These are phyloP conservation scores for Hemibagrus wyckioides DNA, from an alignment of 2,113 vertebrate species.

Conservation along the genomic window DNA sequence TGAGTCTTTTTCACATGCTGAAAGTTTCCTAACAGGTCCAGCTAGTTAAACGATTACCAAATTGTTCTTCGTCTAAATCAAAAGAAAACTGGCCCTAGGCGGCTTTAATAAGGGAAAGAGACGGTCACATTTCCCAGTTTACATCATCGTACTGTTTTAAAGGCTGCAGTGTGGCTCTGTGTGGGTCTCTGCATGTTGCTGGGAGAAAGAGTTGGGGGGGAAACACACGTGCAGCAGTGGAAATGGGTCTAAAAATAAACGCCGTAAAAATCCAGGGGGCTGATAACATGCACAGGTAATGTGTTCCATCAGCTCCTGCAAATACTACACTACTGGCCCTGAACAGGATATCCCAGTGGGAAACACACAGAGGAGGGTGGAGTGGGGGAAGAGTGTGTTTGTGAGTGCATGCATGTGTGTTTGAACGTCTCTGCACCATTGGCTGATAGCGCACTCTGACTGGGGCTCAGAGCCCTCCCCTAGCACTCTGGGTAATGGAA, in stretches of 20 bases:
- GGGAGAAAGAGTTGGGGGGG: slow-evolving; percentile 17
- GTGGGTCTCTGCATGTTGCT: slow-evolving; percentile 17
- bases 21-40: not conserved
- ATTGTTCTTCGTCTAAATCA: not conserved
- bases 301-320: slow-evolving; percentile 60
- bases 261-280: slow-evolving; percentile 53
- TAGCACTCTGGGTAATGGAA: slow-evolving; percentile 80
- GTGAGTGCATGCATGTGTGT: slow-evolving; percentile 40
- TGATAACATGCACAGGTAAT: slow-evolving; percentile 69
- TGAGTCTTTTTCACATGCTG: not conserved
- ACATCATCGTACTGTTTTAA: not conserved
- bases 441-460: slow-evolving; percentile 65
- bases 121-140: not conserved
- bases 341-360: slow-evolving; percentile 71
- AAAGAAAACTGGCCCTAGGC: not conserved
- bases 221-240: slow-evolving; percentile 50
- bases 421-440: slow-evolving; percentile 29
- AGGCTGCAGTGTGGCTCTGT: not conserved
- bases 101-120: not conserved
- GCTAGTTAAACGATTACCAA: not conserved
- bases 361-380: slow-evolving; percentile 49
- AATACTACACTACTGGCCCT: slow-evolving; percentile 70
- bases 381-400: slow-evolving; percentile 35
- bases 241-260: slow-evolving; percentile 67
- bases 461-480: slow-evolving; percentile 69